phyloP scores from a whole-genome alignment of 2,113 vertebrate species.

The Formicarius rufipectus region DNA sequence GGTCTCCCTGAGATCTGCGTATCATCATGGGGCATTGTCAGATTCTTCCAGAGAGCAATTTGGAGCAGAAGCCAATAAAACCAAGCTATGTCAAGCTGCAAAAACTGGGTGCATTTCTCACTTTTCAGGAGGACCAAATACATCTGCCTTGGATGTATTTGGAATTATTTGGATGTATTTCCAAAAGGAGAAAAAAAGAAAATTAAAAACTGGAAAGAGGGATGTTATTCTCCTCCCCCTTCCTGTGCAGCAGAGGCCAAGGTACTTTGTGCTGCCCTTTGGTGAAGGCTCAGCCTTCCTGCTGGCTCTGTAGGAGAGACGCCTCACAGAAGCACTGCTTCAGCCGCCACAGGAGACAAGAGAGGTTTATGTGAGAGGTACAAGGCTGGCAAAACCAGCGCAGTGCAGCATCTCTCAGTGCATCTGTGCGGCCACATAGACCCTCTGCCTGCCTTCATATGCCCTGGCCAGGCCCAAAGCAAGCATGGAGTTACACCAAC shows the following conservation, averaged over 20 bases:
- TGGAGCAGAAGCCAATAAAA: neutral
- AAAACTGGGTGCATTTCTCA: neutral
- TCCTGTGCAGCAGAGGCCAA: neutral
- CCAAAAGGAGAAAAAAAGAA: no score
- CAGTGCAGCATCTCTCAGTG: neutral
- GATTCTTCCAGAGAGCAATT: neutral
- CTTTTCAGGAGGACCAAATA: neutral
- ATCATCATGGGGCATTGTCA: neutral
- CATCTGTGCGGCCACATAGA: fast-evolving
- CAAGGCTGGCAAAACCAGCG: neutral
- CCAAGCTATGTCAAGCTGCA: neutral
- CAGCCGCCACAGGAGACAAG: neutral
- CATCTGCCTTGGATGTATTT: no score
- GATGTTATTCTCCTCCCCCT: neutral
- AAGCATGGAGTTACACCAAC: neutral
- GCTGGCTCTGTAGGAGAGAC: neutral
- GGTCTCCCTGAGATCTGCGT: neutral
- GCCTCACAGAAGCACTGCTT: fast-evolving
- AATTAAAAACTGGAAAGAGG: neutral
- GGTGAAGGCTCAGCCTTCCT: neutral
- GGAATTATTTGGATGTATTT: no score
- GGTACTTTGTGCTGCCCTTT: neutral
- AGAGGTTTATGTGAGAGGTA: neutral
- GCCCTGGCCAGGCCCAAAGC: neutral
- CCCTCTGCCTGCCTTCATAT: neutral